Conservation (phyloP, 2,797 vertebrate species). For the Lithobates pipiens region DNA sequence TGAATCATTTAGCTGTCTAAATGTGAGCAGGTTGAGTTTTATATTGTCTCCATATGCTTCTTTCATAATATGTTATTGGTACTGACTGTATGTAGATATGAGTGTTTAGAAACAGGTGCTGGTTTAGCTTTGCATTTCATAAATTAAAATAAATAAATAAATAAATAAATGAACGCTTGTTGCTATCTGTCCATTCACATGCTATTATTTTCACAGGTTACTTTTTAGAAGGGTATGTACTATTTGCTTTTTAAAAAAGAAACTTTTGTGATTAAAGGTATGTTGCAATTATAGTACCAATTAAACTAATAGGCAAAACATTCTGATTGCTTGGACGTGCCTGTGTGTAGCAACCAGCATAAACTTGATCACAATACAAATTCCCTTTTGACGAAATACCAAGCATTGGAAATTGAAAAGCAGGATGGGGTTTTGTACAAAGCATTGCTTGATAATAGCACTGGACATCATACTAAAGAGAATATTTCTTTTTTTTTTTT, state of each 20-base stretch:
- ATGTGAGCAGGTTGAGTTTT: constrained; percentile 27
- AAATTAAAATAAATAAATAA: neutral
- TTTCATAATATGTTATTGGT: neutral
- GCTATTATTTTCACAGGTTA: no score
- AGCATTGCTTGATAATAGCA: no score
- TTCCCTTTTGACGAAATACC: neutral
- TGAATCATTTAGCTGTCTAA: constrained; percentile 42
- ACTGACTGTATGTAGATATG: neutral
- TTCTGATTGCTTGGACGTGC: neutral
- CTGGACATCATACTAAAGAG: no score
- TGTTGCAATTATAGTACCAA: neutral
- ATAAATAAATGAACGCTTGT: constrained; percentile 10
- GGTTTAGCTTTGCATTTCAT: neutral
- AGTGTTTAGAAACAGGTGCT: neutral
- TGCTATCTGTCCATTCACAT: neutral
- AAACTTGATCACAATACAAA: neutral
- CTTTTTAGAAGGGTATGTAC: neutral
- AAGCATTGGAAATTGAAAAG: neutral
- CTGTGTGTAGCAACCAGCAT: neutral
- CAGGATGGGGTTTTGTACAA: neutral
- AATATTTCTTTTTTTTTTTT: no score
- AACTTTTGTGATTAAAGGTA: neutral
- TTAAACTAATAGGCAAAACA: neutral
- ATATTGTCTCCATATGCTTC: constrained; percentile 15
- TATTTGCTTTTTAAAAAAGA: neutral